These are phyloP conservation scores for Folsomia candida DNA, from an alignment of 2,888 invertebrate species.

Conservation along the genomic window DNA sequence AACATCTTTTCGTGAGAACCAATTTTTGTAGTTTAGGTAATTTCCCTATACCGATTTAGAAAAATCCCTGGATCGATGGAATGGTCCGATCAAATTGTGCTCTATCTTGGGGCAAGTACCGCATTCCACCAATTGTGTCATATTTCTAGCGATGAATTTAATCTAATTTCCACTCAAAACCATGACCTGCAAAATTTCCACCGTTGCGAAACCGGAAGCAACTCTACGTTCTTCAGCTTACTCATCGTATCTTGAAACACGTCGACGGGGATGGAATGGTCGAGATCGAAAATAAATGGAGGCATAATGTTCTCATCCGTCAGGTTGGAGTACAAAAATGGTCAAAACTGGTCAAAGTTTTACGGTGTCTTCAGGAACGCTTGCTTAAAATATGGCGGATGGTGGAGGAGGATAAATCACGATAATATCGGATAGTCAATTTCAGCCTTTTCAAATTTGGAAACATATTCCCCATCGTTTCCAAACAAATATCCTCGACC, in stretches of 20 bases:
- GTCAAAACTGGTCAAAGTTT: conserved; percentile 4
- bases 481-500: conserved; percentile 12
- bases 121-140: conserved; percentile 12
- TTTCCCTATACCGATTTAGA: not conserved
- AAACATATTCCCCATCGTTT: conserved; percentile 15
- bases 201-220: not conserved
- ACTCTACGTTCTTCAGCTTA: conserved; percentile 8
- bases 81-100: conserved; percentile 1
- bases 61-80: not conserved
- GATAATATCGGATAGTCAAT: conserved; percentile 12
- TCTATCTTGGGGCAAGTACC: conserved; percentile 21
- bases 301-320: not conserved
- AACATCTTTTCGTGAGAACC: not conserved
- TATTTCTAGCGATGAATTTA: conserved; percentile 14
- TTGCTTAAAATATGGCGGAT: conserved; percentile 6
- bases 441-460: conserved; percentile 10
- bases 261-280: not conserved
- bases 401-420: conserved; percentile 12
- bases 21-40: not conserved
- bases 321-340: conserved; percentile 11
- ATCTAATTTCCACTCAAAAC: conserved; percentile 20
- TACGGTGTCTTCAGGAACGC: conserved; percentile 9
- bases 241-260: conserved; percentile 1
- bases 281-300: not conserved
- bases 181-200: conserved; percentile 11